phyloP scores from a whole-genome alignment of 64 coral and sea anemone genomes.

The Actinia equina region DNA sequence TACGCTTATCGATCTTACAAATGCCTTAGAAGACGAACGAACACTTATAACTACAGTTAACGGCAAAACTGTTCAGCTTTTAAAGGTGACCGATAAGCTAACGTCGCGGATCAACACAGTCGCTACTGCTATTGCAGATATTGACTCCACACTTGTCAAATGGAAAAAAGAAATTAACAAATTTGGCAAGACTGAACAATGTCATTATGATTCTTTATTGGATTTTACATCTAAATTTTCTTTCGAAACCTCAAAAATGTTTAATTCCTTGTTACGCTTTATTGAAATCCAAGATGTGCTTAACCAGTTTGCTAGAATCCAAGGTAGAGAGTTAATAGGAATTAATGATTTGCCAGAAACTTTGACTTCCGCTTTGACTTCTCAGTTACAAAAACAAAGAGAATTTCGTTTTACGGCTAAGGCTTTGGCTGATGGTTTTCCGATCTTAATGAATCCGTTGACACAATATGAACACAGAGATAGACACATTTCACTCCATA shows the following conservation, averaged over 20 bases:
- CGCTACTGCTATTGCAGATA: not conserved
- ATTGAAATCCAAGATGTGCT: conserved; percentile 36
- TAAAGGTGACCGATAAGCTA: conserved; percentile 25
- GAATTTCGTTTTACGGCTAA: not conserved
- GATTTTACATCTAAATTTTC: conserved; percentile 31
- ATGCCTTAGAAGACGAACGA: conserved; percentile 24
- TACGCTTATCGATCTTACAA: not conserved
- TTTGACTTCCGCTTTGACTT: not conserved
- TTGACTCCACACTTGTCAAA: not conserved
- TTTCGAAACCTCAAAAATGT: conserved; percentile 26
- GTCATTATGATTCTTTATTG: conserved; percentile 22
- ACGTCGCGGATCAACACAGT: conserved; percentile 24
- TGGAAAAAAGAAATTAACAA: conserved; percentile 4
- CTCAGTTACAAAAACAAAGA: not conserved
- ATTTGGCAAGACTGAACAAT: conserved; percentile 24
- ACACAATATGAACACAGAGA: conserved; percentile 31
- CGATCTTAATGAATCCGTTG: conserved; percentile 31
- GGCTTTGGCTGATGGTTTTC: conserved; percentile 23
- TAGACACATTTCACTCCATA: not conserved
- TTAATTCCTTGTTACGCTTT: conserved; percentile 15
- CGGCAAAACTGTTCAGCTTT: conserved; percentile 34
- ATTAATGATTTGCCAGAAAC: conserved; percentile 25
- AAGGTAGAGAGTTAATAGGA: conserved; percentile 20
- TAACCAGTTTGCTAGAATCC: conserved; percentile 3
- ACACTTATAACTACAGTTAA: conserved; percentile 11